These are phyloP conservation scores for Pegea sp. DNA, from an alignment of 23 tunicate genomes.

Conservation along the genomic window DNA sequence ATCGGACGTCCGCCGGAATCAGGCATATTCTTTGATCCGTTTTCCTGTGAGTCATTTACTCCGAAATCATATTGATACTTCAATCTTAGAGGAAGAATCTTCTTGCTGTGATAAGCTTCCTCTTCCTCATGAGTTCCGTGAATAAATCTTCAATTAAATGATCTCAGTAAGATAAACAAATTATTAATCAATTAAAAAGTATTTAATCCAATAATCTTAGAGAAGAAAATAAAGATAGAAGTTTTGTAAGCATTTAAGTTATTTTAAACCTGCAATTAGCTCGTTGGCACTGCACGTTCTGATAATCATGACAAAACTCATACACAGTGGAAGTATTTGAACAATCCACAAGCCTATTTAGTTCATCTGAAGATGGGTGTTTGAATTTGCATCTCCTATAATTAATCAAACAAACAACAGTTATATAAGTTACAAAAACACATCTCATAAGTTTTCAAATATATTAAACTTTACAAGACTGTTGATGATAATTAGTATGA, in stretches of 20 bases:
- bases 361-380: constrained; percentile 71
- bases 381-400: constrained; percentile 78
- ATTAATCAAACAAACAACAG: no score
- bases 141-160: constrained; percentile 31
- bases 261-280: constrained; percentile 52
- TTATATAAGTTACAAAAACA: no score
- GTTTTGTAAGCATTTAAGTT: no score
- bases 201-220: no score
- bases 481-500: no score
- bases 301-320: constrained; percentile 98
- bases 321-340: constrained; percentile 22
- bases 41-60: constrained; percentile 46
- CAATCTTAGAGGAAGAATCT: constrained; percentile 37
- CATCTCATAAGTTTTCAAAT: no score
- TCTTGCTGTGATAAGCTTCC: constrained; percentile 14
- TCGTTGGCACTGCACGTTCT: constrained; percentile 86
- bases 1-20: constrained; percentile 26
- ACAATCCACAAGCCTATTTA: constrained; percentile 53
- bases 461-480: no score
- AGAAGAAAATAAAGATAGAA: no score
- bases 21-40: not conserved
- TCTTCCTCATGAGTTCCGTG: constrained; percentile 77
- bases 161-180: no score
- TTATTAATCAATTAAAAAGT: no score
- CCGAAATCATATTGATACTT: constrained; percentile 95